phyloP scores from a whole-genome alignment of 2,113 vertebrate genomes.

The Thamnophis sirtalis region DNA sequence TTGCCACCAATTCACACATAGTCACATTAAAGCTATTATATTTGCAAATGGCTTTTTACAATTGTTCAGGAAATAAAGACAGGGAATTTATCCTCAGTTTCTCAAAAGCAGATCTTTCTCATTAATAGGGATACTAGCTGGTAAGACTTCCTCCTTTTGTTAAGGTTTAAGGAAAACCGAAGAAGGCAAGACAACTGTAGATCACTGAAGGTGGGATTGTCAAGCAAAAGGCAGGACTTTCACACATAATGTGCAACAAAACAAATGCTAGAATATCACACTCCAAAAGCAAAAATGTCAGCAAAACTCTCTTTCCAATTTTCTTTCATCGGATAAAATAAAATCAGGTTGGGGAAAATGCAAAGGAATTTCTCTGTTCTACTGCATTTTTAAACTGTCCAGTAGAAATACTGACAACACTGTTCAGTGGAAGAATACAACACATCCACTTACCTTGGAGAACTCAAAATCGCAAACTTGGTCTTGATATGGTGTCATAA shows the following conservation, averaged over 20 bases:
- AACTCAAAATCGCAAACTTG: conserved; percentile 49
- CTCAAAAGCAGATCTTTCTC: neutral
- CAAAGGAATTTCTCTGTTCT: neutral
- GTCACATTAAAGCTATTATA: neutral
- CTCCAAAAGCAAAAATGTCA: neutral
- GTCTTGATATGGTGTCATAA: conserved; percentile 55
- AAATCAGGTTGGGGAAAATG: neutral
- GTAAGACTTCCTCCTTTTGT: neutral
- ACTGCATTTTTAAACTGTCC: neutral
- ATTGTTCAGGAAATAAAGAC: neutral
- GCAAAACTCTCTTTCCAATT: neutral
- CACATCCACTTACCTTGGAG: conserved; percentile 49
- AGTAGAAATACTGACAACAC: neutral
- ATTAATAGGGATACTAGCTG: neutral
- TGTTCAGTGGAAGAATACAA: conserved; percentile 51
- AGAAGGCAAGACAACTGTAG: neutral
- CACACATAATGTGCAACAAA: neutral
- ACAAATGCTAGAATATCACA: neutral
- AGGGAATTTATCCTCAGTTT: neutral
- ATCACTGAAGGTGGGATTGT: neutral
- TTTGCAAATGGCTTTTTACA: neutral
- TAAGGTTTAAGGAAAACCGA: neutral
- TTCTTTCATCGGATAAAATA: neutral
- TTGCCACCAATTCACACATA: neutral
- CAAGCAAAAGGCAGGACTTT: neutral